Evolutionary conservation across 2,113 vertebrate species (phyloP), one percentile per base, ranked within the genome.

Genomic region (Lasiurus cinereus): DNA sequence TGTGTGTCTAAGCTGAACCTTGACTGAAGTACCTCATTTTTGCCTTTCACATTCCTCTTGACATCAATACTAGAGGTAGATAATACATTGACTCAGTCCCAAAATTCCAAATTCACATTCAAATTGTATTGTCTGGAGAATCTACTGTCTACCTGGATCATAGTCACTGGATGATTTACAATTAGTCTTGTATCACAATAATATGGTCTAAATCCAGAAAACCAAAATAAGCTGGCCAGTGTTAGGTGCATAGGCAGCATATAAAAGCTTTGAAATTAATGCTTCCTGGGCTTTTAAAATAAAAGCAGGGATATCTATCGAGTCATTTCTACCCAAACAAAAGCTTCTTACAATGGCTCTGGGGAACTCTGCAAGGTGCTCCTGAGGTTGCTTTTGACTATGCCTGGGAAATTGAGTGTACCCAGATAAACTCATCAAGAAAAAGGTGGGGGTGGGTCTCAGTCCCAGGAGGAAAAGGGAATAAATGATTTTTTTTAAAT

Each of bases 241-340:
- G 8, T 72, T 64, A 79, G 59, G 2, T 24, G 11, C 36, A 15
- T 24, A 6, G 14, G 15, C 12, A 77, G 48, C 19, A 22, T 43
- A 31, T 39, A 66, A 82, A 78, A 94, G 14, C 31, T 91, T 77
- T 83, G 29, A 39, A 86, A 91, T 72, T 64, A 77, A 87, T 56
- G 5, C 10, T 72, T 5, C 39, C 13, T 76, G 12, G 72, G 80
- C 12, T 93, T 88, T 22, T 50, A 36, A 74, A 94, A 85, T 77
- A 82, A 79, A 92, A 92, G 54, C 10, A 73, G 62, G 36, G 12
- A 13, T 2, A 7, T 27, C 16, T 50, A 50, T 21, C 39, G 59
- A 89, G 9, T 8, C 27, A 90, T 64, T 50, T 5, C 6, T 6
- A 83, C 1, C 27, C 1, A 66, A 64, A 67, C 19, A 14, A 36